Conservation (phyloP, 2,113 vertebrate species). For the Cephalopholis sonnerati region DNA sequence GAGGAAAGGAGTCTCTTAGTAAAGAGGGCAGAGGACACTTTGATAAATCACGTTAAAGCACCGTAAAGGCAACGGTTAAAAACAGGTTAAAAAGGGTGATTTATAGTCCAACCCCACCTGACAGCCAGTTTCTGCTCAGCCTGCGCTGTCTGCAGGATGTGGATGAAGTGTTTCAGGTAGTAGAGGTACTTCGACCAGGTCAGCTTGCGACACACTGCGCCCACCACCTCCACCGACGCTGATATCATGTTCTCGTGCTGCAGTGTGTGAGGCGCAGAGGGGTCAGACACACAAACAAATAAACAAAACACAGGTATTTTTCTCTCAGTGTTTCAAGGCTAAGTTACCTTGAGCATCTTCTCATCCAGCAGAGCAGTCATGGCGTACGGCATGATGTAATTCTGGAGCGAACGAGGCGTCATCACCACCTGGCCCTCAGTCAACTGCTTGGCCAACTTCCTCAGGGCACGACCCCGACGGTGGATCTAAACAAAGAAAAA, state of each 20-base stretch:
- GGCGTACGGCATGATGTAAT: conserved; percentile 97
- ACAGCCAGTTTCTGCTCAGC: conserved; percentile 92
- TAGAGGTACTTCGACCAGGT: conserved; percentile 95
- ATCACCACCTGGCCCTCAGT: conserved; percentile 88
- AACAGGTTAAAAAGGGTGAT: neutral
- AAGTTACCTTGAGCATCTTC: conserved; percentile 93
- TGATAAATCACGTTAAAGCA: neutral
- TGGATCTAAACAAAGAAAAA: conserved; percentile 86
- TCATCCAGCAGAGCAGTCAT: conserved; percentile 90
- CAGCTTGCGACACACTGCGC: conserved; percentile 91
- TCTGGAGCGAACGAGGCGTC: conserved; percentile 92
- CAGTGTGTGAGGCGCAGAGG: neutral
- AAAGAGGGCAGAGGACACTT: neutral
- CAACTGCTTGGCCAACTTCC: conserved; percentile 93
- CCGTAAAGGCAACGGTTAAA: neutral
- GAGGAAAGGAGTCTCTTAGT: conserved; percentile 1
- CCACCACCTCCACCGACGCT: conserved; percentile 92
- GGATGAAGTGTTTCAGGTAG: conserved; percentile 94
- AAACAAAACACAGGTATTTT: neutral
- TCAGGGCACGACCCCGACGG: conserved; percentile 92
- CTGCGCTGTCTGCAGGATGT: conserved; percentile 90
- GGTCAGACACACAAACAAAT: neutral
- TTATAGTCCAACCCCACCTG: conserved; percentile 80
- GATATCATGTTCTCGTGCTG: conserved; percentile 93
- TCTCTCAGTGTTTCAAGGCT: neutral